These are phyloP conservation scores for Adineta ricciae DNA, from an alignment of 2,888 invertebrate species.

Conservation along the genomic window DNA sequence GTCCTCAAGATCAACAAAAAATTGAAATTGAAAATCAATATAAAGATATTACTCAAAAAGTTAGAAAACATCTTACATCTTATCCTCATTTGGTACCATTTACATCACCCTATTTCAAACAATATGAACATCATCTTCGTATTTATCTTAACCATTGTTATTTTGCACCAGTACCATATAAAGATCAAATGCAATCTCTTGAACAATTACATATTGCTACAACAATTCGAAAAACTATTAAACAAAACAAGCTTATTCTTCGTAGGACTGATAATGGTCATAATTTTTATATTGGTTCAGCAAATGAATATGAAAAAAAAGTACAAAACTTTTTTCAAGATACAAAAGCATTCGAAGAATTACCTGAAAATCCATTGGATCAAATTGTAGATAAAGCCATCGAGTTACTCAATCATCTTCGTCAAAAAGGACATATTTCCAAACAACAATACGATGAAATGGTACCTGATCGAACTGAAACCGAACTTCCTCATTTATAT, in stretches of 20 bases:
- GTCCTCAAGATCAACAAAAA: too few relatives aligned
- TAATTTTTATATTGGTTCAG: constrained; percentile 7
- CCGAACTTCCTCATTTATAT: not conserved
- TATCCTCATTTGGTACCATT: not conserved
- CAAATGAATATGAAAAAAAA: not conserved
- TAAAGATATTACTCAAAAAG: too few relatives aligned
- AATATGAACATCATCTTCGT: not conserved
- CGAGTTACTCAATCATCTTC: not conserved
- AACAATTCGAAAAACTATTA: not conserved
- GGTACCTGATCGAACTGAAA: not conserved
- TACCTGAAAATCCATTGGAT: not conserved
- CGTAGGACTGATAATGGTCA: not conserved
- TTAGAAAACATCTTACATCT: too few relatives aligned
- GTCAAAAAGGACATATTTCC: not conserved
- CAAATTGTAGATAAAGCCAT: not conserved
- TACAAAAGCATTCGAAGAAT: not conserved
- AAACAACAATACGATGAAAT: not conserved
- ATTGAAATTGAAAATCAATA: too few relatives aligned
- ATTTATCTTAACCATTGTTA: not conserved
- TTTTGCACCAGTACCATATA: not conserved
- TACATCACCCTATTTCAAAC: not conserved
- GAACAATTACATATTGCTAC: not conserved
- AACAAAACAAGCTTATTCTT: not conserved
- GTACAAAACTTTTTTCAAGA: not conserved
- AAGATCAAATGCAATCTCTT: not conserved